Evolutionary conservation across 1,140 invertebrate species (phyloP), one percentile per base, ranked within the genome.

Genomic region (Goniozus legneri): DNA sequence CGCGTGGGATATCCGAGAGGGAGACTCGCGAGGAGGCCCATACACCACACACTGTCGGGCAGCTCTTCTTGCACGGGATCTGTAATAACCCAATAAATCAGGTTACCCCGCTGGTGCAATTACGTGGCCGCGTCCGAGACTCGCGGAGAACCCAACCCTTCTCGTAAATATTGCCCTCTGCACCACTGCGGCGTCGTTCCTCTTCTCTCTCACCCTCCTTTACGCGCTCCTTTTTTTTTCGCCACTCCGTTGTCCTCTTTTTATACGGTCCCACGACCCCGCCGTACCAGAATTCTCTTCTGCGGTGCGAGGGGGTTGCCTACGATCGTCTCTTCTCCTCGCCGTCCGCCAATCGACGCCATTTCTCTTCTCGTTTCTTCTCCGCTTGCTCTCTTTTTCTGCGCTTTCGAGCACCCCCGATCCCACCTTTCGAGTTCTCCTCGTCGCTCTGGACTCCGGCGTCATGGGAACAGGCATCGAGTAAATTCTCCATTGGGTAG

Each of bases 71-170:
- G 55, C 54, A 44, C 64, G 51, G 57, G 60, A 64, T 62, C 60
- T 43, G 64, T 71, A 71, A 71, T 71, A 68, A 71, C 57, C 68
- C 67, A 71, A 71, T 71, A 71, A 69, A 71, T 71, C 68, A 71
- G 64, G 45, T 56, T 60, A 63, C 52, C 45, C 65, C 47, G 61
- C 52, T 60, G 52, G 57, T 70, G 66, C 69, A 69, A 70, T 71
- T 71, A 70, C 64, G 54, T n/a, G 58, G 52, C 50, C 50, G 49
- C 52, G 56, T 56, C 30, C 58, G 52, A 55, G 55, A 58, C 58
- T 54, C 54, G 48, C 44, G n/a, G n/a, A 45, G 54, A 64, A 65
- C 59, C 68, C 59, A 65, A 58, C 67, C 63, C 67, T 65, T 65
- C 65, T 70, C 67, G 69, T 71, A 71, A 71, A 71, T 71, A 71